Evolutionary conservation across 2,797 vertebrate species (phyloP).

Genomic region (Notoglanidium macrostoma): DNA sequence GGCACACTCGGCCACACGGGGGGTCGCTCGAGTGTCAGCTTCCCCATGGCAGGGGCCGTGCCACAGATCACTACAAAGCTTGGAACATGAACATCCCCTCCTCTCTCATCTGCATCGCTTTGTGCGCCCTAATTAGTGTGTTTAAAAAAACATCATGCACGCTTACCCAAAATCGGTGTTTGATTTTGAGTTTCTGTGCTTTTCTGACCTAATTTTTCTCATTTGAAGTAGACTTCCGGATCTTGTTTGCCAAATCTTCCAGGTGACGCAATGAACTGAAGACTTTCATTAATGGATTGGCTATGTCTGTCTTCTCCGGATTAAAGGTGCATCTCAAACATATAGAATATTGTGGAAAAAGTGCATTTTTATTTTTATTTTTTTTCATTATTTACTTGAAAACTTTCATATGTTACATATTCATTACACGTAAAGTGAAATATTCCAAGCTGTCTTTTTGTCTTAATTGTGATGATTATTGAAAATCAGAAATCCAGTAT

Average conservation of each 20-base stretch:
- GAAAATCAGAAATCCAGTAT: too few species aligned
- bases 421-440: too few species aligned
- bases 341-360: too few species aligned
- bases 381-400: too few species aligned
- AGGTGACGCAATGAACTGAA: background rate
- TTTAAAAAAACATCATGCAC: constrained; percentile 24
- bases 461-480: too few species aligned
- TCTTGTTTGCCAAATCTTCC: background rate
- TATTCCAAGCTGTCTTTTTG: too few species aligned
- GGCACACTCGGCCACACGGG: constrained; percentile 22
- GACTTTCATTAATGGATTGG: background rate
- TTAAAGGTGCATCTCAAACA: background rate
- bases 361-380: too few species aligned
- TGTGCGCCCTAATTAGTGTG: constrained; percentile 42
- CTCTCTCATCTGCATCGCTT: constrained; percentile 30
- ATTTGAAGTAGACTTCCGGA: background rate
- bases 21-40: constrained; percentile 38
- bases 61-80: constrained; percentile 40
- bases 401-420: too few species aligned
- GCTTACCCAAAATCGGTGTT: background rate
- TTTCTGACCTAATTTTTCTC: constrained; percentile 18
- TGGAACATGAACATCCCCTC: constrained; percentile 14
- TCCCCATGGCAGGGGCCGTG: constrained; percentile 19
- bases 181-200: background rate
- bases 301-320: background rate